Conservation (phyloP, 1,140 invertebrate species). For the Teleogryllus occipitalis region DNA sequence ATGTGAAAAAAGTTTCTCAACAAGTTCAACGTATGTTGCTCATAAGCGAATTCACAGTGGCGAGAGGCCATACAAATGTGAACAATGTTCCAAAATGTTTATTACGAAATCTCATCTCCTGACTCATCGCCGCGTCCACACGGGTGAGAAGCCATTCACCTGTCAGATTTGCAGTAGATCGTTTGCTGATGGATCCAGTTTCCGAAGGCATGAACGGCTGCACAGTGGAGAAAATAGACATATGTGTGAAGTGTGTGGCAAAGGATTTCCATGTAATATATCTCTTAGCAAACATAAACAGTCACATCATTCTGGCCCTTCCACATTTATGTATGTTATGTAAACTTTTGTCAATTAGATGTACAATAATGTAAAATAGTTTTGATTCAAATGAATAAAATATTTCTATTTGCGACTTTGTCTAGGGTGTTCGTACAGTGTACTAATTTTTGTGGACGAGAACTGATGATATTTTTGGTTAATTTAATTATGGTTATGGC, state of each 20-base stretch:
- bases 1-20: slow-evolving; percentile 37
- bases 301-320: slow-evolving; percentile 7
- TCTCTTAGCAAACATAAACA: slow-evolving; percentile 11
- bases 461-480: too few relatives aligned
- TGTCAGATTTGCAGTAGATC: slow-evolving; percentile 33
- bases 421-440: too few relatives aligned
- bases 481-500: too few relatives aligned
- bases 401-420: too few relatives aligned
- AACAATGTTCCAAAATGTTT: slow-evolving; percentile 28
- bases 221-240: slow-evolving; percentile 19
- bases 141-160: slow-evolving; percentile 31
- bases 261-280: slow-evolving; percentile 11
- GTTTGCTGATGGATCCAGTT: slow-evolving; percentile 25
- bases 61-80: slow-evolving; percentile 29
- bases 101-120: slow-evolving; percentile 27
- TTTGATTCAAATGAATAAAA: too few relatives aligned
- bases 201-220: slow-evolving; percentile 11
- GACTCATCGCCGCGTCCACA: slow-evolving; percentile 33
- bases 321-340: slow-evolving; percentile 10
- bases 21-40: slow-evolving; percentile 10
- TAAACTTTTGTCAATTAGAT: neutral
- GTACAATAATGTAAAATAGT: too few relatives aligned
- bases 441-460: too few relatives aligned
- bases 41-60: slow-evolving; percentile 21
- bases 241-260: slow-evolving; percentile 17